Evolutionary conservation across 2,888 invertebrate genomes (phyloP).

Genomic region (Automeris io): DNA sequence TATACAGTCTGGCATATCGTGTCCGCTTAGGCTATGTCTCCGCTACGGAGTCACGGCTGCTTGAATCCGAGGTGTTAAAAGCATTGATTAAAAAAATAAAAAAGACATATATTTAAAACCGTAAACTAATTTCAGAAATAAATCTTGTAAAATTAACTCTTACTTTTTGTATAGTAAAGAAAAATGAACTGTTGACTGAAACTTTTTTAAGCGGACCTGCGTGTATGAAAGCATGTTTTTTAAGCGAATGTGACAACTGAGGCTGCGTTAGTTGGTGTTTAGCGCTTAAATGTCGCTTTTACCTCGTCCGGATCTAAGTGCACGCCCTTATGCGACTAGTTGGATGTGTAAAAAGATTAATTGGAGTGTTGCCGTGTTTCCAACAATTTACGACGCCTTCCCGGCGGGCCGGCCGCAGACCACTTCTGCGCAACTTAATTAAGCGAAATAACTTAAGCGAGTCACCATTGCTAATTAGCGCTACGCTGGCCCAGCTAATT

Average conservation of each 20-base stretch:
- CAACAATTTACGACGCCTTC: slow-evolving; percentile 71
- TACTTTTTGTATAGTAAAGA: no score
- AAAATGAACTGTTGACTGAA: no score
- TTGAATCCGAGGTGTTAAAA: no score
- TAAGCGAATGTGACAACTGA: slow-evolving; percentile 14
- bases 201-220: neutral
- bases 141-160: no score
- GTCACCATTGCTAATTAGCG: slow-evolving; percentile 74
- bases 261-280: slow-evolving; percentile 34
- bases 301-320: slow-evolving; percentile 59
- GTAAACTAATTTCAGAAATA: no score
- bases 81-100: no score
- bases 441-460: slow-evolving; percentile 76
- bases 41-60: no score
- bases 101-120: no score
- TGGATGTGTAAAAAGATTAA: slow-evolving; percentile 77
- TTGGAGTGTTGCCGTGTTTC: slow-evolving; percentile 72
- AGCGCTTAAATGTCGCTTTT: slow-evolving; percentile 51
- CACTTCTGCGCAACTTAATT: slow-evolving; percentile 75
- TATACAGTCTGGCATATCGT: no score
- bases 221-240: slow-evolving; percentile 8
- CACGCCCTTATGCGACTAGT: slow-evolving; percentile 63
- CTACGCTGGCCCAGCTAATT: slow-evolving; percentile 67
- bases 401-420: slow-evolving; percentile 69
- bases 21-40: no score